phyloP scores from a whole-genome alignment of 2,797 vertebrate genomes.

The Nothura maculosa region DNA sequence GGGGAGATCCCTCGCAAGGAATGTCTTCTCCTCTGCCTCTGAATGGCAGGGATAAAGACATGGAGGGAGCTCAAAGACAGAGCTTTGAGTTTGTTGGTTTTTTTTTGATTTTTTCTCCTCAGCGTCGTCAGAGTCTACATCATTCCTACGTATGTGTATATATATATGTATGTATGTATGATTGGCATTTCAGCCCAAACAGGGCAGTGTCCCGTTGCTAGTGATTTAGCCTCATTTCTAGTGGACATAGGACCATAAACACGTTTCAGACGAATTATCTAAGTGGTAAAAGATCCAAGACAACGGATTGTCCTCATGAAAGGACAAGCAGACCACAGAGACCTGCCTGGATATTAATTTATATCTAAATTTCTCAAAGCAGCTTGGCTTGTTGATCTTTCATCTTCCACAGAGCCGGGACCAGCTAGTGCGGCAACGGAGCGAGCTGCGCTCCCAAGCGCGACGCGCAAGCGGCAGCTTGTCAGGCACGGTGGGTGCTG shows the following conservation, averaged over 20 bases:
- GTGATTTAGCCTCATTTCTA: neutral
- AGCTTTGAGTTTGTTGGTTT: neutral
- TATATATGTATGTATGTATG: no score
- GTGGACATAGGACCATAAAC: neutral
- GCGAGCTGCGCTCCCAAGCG: neutral
- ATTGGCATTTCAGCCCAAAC: neutral
- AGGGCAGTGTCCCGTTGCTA: neutral
- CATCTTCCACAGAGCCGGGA: rapidly evolving
- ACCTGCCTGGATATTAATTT: conserved; percentile 34
- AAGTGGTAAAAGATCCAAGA: neutral
- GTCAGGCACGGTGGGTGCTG: neutral
- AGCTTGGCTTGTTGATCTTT: neutral
- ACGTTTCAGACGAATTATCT: neutral
- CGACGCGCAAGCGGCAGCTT: neutral
- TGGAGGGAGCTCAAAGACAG: neutral
- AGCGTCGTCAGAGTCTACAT: neutral
- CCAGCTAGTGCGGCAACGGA: neutral
- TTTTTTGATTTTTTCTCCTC: neutral
- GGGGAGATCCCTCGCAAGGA: neutral
- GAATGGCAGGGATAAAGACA: neutral
- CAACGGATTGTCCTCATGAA: neutral
- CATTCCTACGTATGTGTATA: neutral
- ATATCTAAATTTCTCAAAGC: neutral
- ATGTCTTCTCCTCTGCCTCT: neutral
- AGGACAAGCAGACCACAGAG: conserved; percentile 11